phyloP scores from a whole-genome alignment of 2,888 invertebrate genomes.

The Unio pictorum region DNA sequence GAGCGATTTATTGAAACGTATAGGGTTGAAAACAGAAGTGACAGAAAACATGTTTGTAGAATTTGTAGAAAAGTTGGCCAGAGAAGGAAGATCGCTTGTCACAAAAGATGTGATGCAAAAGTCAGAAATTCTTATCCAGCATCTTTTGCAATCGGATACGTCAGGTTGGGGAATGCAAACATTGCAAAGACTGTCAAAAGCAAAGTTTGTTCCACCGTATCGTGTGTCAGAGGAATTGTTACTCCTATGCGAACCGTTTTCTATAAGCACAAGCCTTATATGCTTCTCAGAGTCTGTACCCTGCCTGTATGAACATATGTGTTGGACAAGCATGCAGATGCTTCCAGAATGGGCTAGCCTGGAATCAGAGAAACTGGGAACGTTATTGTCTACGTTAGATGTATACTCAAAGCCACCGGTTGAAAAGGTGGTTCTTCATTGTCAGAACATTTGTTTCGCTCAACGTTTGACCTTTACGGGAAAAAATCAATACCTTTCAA shows the following conservation, averaged over 20 bases:
- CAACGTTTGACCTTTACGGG: neutral
- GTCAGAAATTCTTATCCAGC: constrained; percentile 10
- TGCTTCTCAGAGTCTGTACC: constrained; percentile 1
- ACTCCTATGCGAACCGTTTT: neutral
- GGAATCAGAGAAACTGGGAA: neutral
- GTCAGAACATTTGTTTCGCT: constrained; percentile 20
- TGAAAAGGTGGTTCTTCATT: constrained; percentile 18
- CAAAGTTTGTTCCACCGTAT: too few species aligned
- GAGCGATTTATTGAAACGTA: constrained; percentile 15
- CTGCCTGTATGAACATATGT: neutral
- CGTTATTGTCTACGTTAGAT: constrained; percentile 9
- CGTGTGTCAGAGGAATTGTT: too few species aligned
- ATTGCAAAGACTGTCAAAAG: constrained; percentile 4
- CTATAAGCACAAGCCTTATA: neutral
- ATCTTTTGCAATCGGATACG: constrained; percentile 4
- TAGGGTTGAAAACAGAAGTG: constrained; percentile 22
- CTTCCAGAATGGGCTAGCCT: constrained; percentile 6
- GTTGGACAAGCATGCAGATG: constrained; percentile 25
- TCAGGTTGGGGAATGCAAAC: neutral
- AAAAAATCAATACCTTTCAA: too few species aligned
- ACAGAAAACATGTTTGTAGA: constrained; percentile 16
- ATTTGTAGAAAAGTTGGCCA: constrained; percentile 21
- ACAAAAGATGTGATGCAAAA: constrained; percentile 7
- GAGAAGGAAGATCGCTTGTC: neutral
- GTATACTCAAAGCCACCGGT: constrained; percentile 12